Evolutionary conservation across 2,888 invertebrate species (phyloP), one percentile per base, ranked within the genome.

Genomic region (Pyrgus malvae): DNA sequence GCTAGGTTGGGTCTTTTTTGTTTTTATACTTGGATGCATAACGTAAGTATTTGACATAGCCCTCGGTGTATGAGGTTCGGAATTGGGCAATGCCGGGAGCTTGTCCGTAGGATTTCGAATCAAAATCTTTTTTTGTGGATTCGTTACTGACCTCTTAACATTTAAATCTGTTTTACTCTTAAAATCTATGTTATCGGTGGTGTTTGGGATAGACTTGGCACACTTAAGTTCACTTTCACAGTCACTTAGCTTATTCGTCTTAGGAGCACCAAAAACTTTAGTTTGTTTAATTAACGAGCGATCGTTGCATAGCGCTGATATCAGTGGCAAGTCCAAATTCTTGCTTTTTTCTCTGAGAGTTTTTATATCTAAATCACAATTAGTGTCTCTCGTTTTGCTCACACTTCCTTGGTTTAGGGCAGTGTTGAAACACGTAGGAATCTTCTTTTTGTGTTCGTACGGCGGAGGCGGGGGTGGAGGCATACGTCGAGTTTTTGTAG

Each of bases 241-340:
- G 76, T 88, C 83, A 83, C 78, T 83, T 62, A 80, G 80, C 73
- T 80, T 87, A 63, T 61, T 73, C 68, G 76, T 92, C 78, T 95
- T 95, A 49, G 95, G 94, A 91, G 94, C 92, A 62, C 95, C 95
- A 76, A 95, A 95, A 16, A 96, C 96, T 80, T 96, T 96, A 46
- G 96, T 97, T 84, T 97, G 97, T 83, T 96, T 96, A 56, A 97
- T 90, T 70, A 98, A 91, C 57, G 97, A 96, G 56, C 96, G 93
- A 83, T 98, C 98, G 78, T 98, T 98, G 90, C 97, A 98, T 66
- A 98, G 91, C 9, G 98, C 98, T 57, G 97, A 96, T 74, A 98
- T 97, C 58, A 98, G 91, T 14, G 98, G 98, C 80, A 98, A 91
- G 85, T 97, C 97, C 72, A 97, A 91, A 77, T 97, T 95, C 76